Conservation (phyloP, 1,140 invertebrate species). For the Drosophila elegans region DNA sequence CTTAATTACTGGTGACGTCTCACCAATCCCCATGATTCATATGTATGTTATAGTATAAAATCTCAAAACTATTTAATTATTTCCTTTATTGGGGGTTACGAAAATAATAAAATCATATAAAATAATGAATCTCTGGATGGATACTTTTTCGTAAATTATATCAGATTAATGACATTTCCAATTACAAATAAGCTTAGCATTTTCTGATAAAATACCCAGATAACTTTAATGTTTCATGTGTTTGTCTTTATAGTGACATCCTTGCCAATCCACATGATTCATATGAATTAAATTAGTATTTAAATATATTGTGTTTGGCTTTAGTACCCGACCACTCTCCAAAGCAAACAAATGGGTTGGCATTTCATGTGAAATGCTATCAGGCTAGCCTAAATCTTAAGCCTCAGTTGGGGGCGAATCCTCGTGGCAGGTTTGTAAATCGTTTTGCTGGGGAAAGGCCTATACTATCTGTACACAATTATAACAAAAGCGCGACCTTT, state of each 20-base stretch:
- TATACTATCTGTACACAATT: constrained; percentile 46
- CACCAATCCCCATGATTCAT: no score
- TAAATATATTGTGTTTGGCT: constrained; percentile 9
- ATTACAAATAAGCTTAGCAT: no score
- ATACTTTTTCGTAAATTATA: no score
- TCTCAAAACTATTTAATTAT: no score
- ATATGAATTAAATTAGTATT: neutral
- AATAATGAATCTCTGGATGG: no score
- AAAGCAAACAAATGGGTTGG: constrained; percentile 38
- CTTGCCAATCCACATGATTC: neutral
- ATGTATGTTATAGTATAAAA: no score
- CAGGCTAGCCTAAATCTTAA: constrained; percentile 46
- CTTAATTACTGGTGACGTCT: no score
- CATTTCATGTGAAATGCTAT: constrained; percentile 40
- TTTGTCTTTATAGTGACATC: neutral
- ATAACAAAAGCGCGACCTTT: constrained; percentile 63
- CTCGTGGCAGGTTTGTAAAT: constrained; percentile 37
- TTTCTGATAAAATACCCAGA: no score
- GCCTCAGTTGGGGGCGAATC: constrained; percentile 22
- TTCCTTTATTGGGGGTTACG: no score
- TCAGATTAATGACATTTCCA: no score
- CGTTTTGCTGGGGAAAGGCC: constrained; percentile 21
- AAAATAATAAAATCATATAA: no score
- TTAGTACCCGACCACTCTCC: neutral
- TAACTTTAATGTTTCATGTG: neutral